phyloP scores from a whole-genome alignment of 2,888 invertebrate species.

The Caenorhabditis virilis region DNA sequence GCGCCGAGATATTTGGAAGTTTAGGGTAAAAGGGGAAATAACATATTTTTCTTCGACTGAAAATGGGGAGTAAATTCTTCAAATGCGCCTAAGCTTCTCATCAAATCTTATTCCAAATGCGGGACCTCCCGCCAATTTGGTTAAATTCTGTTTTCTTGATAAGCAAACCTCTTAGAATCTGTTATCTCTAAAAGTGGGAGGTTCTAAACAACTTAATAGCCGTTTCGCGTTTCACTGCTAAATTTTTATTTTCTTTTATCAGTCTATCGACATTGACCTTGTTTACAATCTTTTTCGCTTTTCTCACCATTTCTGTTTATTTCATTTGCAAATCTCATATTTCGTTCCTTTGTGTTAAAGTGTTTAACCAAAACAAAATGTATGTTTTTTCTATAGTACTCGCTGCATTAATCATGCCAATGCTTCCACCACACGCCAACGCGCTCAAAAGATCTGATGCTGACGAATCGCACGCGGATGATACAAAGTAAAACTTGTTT shows the following conservation, averaged over 20 bases:
- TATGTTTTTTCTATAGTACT: conserved; percentile 33
- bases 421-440: conserved; percentile 36
- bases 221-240: conserved; percentile 4
- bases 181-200: too few species aligned
- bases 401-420: conserved; percentile 26
- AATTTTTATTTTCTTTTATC: conserved; percentile 3
- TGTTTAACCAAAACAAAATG: conserved; percentile 10
- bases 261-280: conserved; percentile 1
- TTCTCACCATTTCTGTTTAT: conserved; percentile 8
- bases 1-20: too few species aligned
- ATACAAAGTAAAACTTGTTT: conserved; percentile 16
- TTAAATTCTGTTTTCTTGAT: too few species aligned
- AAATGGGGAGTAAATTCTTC: too few species aligned
- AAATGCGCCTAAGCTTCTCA: too few species aligned
- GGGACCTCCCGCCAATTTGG: too few species aligned
- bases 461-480: conserved; percentile 10
- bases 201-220: too few species aligned
- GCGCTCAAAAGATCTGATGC: conserved; percentile 30
- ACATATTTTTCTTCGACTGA: too few species aligned
- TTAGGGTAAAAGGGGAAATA: too few species aligned
- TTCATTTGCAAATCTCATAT: not conserved
- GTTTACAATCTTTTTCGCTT: conserved; percentile 4
- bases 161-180: too few species aligned
- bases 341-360: too few species aligned
- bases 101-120: too few species aligned